phyloP scores from a whole-genome alignment of 1,140 invertebrate genomes.

The Diorhabda carinulata region DNA sequence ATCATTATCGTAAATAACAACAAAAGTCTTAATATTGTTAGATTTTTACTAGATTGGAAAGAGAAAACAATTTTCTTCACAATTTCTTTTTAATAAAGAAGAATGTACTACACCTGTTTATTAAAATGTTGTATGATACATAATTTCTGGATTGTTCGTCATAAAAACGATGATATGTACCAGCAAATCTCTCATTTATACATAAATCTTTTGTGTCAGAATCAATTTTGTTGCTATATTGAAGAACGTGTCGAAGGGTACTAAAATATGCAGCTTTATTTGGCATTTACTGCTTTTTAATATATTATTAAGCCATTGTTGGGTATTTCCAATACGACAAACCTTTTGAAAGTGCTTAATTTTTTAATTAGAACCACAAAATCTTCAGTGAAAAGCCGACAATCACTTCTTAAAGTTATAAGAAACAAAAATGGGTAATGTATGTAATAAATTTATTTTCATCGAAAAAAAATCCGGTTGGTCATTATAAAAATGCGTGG shows the following conservation, averaged over 20 bases:
- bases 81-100: too few species aligned
- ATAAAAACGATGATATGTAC: neutral
- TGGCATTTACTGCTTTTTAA: conserved; percentile 11
- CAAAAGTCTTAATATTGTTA: too few species aligned
- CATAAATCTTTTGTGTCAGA: neutral
- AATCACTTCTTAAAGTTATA: neutral
- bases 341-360: neutral
- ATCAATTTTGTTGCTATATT: conserved; percentile 1
- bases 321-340: neutral
- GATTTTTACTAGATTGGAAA: too few species aligned
- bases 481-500: too few species aligned
- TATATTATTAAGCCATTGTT: neutral
- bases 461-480: too few species aligned
- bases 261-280: conserved; percentile 14
- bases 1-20: too few species aligned
- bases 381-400: neutral
- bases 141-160: neutral
- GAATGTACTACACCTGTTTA: too few species aligned
- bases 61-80: too few species aligned
- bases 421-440: too few species aligned
- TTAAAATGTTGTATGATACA: neutral
- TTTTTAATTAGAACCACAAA: neutral
- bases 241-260: neutral
- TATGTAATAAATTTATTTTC: too few species aligned
- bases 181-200: neutral